Conservation (phyloP, 2,797 vertebrate genomes). For the Nannoperca australis region DNA sequence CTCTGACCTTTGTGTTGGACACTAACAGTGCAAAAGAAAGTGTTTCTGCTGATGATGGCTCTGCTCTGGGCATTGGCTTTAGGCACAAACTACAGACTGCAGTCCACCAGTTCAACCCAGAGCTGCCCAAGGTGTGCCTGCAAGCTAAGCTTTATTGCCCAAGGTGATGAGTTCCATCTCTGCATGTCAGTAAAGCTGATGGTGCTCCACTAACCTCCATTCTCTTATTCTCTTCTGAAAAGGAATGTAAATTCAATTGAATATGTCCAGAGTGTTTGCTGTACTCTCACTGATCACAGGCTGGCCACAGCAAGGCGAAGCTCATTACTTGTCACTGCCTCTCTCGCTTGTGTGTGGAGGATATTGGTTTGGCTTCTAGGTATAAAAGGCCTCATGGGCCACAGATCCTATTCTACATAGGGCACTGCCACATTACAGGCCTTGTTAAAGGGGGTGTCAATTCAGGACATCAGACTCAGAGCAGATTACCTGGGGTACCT, state of each 20-base stretch:
- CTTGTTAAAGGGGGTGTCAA: constrained; percentile 31
- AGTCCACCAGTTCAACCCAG: too few species aligned
- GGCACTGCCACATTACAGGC: constrained; percentile 2
- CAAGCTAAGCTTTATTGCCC: background rate
- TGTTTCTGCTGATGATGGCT: too few species aligned
- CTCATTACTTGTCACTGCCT: background rate
- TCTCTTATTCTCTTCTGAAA: constrained; percentile 19
- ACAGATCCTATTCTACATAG: constrained; percentile 14
- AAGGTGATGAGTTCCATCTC: constrained; percentile 14
- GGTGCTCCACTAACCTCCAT: constrained; percentile 10
- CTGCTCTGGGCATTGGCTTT: too few species aligned
- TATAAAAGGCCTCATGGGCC: constrained; percentile 13
- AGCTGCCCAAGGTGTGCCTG: too few species aligned
- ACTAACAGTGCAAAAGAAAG: too few species aligned
- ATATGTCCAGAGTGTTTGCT: constrained; percentile 4
- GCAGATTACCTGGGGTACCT: constrained; percentile 32
- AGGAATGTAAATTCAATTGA: constrained; percentile 18
- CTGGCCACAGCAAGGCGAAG: background rate
- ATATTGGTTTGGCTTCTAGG: constrained; percentile 23
- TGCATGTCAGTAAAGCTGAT: constrained; percentile 15
- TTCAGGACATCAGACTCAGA: constrained; percentile 40
- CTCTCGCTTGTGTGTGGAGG: constrained; percentile 1
- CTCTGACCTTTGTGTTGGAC: too few species aligned
- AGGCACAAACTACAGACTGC: too few species aligned
- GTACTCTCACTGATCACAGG: constrained; percentile 11